Evolutionary conservation across 2,113 vertebrate species (phyloP).

Genomic region (Sturnira hondurensis): DNA sequence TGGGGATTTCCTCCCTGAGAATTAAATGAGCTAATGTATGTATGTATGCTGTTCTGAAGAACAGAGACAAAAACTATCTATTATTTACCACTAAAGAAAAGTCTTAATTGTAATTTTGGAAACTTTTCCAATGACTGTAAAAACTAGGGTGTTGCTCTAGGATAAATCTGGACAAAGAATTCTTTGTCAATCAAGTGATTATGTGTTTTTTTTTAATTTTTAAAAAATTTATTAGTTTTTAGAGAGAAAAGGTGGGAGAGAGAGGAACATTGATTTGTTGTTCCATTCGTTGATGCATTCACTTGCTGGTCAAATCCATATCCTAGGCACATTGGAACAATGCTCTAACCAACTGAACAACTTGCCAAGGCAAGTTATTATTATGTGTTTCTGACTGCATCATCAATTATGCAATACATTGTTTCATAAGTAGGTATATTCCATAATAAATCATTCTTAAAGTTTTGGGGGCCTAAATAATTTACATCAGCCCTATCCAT

Average conservation of each 20-base stretch:
- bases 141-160: background rate
- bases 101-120: background rate
- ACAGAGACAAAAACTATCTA: background rate
- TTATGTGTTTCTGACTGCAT: background rate
- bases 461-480: background rate
- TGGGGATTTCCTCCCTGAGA: background rate
- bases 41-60: background rate
- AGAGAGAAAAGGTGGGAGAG: too few relatives aligned
- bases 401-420: background rate
- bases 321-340: too few relatives aligned
- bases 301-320: too few relatives aligned
- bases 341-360: too few relatives aligned
- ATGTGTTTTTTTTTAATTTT: background rate
- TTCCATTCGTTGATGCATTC: too few relatives aligned
- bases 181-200: background rate
- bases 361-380: background rate
- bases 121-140: background rate
- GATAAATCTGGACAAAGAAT: background rate
- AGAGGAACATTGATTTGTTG: too few relatives aligned
- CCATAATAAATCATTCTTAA: background rate
- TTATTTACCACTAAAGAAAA: background rate
- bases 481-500: background rate
- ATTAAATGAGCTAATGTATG: background rate
- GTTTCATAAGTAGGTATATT: background rate
- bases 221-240: too few relatives aligned